These are phyloP conservation scores for Psittacus erithacus DNA, from an alignment of 2,113 vertebrate genomes.

Conservation along the genomic window DNA sequence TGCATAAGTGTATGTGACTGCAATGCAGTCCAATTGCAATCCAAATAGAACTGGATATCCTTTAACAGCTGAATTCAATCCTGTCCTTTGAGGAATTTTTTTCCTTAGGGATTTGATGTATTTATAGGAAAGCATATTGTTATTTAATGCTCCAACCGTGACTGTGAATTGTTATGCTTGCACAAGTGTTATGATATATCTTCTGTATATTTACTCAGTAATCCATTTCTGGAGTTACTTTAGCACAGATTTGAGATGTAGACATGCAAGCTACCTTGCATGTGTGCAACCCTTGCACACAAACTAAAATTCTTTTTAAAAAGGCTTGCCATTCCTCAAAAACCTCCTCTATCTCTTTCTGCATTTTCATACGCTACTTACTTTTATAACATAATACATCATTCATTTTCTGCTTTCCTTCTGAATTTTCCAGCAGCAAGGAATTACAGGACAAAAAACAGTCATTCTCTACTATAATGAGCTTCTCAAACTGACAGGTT, in stretches of 20 bases:
- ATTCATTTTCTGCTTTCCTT: background rate
- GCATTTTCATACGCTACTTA: background rate
- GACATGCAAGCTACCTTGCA: background rate
- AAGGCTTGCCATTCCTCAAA: background rate
- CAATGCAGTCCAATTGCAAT: background rate
- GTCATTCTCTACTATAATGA: background rate
- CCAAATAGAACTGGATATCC: background rate
- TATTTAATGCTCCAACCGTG: background rate
- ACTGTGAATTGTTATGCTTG: background rate
- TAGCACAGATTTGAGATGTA: background rate
- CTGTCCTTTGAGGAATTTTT: background rate
- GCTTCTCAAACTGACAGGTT: background rate
- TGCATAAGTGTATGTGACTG: background rate
- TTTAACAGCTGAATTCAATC: background rate
- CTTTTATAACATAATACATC: background rate
- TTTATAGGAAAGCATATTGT: background rate
- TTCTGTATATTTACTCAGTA: background rate
- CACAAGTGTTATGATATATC: background rate
- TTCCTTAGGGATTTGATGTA: background rate
- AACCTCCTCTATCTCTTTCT: background rate
- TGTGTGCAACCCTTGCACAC: background rate
- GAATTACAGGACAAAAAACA: background rate
- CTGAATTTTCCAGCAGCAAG: background rate
- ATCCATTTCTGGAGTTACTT: background rate
- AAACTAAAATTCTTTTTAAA: background rate